Conservation (phyloP, 92 coral and sea anemone genomes). For the Meandrina meandrites region DNA sequence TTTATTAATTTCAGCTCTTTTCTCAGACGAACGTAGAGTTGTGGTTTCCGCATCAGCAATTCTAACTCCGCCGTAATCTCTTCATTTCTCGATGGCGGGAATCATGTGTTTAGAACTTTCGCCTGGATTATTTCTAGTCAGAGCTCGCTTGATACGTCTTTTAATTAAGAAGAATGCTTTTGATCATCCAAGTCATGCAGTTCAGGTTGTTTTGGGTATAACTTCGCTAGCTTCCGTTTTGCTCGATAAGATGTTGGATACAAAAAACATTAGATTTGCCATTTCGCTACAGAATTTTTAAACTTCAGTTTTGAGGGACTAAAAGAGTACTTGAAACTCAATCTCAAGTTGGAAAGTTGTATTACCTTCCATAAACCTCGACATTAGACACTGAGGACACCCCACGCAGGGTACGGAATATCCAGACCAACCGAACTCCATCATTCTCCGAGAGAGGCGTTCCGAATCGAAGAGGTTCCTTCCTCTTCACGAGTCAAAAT, state of each 20-base stretch:
- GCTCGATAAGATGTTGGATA: not conserved
- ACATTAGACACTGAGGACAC: slow-evolving; percentile 38
- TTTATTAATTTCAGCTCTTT: not conserved
- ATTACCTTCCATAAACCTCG: slow-evolving; percentile 41
- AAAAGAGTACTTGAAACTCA: not conserved
- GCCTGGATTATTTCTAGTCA: not conserved
- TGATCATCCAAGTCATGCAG: no score
- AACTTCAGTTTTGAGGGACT: not conserved
- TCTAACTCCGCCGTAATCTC: not conserved
- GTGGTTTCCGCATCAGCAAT: not conserved
- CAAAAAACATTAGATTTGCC: not conserved
- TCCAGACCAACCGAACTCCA: slow-evolving; percentile 35
- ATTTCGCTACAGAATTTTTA: not conserved
- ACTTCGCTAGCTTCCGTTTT: not conserved
- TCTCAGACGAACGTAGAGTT: not conserved
- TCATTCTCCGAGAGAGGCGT: not conserved
- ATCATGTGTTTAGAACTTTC: not conserved
- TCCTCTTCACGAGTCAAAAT: not conserved
- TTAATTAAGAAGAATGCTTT: not conserved
- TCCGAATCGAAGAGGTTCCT: not conserved
- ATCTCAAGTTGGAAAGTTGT: not conserved
- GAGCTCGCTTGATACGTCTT: not conserved
- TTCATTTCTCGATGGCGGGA: not conserved
- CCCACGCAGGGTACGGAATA: slow-evolving; percentile 30
- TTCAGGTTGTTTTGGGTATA: not conserved